Evolutionary conservation across 2,888 invertebrate genomes (phyloP).

Genomic region (Pheosia gnoma): DNA sequence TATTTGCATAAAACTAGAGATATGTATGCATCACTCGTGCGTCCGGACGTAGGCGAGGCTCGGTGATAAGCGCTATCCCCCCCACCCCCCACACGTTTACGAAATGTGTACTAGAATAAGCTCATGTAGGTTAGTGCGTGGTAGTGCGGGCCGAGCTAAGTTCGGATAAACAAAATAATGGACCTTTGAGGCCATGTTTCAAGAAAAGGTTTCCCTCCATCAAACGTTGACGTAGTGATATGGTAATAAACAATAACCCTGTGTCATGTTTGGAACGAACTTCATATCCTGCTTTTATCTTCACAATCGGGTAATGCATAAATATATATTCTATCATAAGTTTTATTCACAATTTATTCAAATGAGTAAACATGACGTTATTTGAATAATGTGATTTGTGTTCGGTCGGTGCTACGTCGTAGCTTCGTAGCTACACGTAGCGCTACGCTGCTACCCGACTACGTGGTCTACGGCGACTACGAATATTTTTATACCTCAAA

Average conservation of each 20-base stretch:
- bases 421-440: conserved; percentile 10
- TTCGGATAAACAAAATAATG: too few species aligned
- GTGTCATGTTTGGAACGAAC: too few species aligned
- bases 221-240: too few species aligned
- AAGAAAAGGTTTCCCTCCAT: too few species aligned
- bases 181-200: too few species aligned
- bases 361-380: not conserved
- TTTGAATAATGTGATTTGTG: not conserved
- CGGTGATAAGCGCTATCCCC: not conserved
- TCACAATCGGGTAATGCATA: not conserved
- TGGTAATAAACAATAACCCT: too few species aligned
- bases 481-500: not conserved
- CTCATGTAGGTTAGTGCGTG: too few species aligned
- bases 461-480: conserved; percentile 5
- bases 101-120: too few species aligned
- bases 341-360: too few species aligned
- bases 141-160: too few species aligned
- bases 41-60: not conserved
- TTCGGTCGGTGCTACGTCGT: not conserved
- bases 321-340: too few species aligned
- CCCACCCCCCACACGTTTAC: too few species aligned
- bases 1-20: not conserved
- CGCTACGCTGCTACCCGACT: conserved; percentile 8
- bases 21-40: not conserved
- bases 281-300: not conserved